phyloP scores from a whole-genome alignment of 2,888 invertebrate species.

The Mechanitis messenoides region DNA sequence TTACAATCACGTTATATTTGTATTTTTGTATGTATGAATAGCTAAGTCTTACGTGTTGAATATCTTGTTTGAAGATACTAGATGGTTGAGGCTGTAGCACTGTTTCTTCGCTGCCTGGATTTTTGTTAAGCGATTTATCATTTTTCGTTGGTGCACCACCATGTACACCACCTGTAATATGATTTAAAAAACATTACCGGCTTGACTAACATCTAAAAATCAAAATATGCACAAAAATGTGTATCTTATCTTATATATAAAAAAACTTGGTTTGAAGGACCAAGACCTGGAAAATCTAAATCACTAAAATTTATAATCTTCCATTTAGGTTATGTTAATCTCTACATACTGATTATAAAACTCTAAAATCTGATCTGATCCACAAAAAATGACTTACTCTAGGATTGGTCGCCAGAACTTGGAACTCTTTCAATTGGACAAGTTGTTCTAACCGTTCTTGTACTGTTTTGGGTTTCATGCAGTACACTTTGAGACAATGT shows the following conservation, averaged over 20 bases:
- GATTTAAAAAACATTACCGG: background rate
- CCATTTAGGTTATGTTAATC: too few relatives aligned
- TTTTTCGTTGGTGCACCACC: slow-evolving; percentile 63
- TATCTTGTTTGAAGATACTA: slow-evolving; percentile 54
- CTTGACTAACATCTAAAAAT: too few relatives aligned
- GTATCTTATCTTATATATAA: too few relatives aligned
- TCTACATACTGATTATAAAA: too few relatives aligned
- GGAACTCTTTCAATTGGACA: slow-evolving; percentile 75
- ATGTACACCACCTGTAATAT: slow-evolving; percentile 51
- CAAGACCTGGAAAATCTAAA: too few relatives aligned
- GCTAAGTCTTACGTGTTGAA: slow-evolving; percentile 58
- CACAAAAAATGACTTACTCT: slow-evolving; percentile 54
- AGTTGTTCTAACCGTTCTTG: slow-evolving; percentile 75
- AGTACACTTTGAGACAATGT: slow-evolving; percentile 75
- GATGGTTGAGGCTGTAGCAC: slow-evolving; percentile 63
- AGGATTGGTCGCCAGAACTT: slow-evolving; percentile 77
- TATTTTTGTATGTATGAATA: slow-evolving; percentile 14
- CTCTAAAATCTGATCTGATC: background rate
- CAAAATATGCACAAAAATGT: too few relatives aligned
- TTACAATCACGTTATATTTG: too few relatives aligned
- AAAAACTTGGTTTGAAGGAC: too few relatives aligned
- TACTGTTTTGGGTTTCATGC: slow-evolving; percentile 77
- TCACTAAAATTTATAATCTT: too few relatives aligned
- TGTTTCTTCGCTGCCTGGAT: slow-evolving; percentile 60
- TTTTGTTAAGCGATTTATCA: slow-evolving; percentile 52